These are phyloP conservation scores for Euura lappo DNA, from an alignment of 1,140 invertebrate species.

Conservation along the genomic window DNA sequence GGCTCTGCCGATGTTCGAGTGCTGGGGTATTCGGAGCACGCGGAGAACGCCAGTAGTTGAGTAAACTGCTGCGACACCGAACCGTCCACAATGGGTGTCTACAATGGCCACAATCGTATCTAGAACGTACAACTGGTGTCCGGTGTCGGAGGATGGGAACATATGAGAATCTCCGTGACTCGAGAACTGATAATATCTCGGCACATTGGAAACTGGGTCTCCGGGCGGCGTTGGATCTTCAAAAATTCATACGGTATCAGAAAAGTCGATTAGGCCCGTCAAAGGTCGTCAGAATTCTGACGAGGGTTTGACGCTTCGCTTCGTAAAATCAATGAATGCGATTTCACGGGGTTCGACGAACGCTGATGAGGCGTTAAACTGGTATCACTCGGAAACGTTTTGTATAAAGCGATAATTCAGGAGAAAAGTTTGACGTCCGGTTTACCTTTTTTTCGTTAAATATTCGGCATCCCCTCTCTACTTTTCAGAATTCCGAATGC, in stretches of 20 bases:
- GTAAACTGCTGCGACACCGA: not conserved
- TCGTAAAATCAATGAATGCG: too few species aligned
- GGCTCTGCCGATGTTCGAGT: too few species aligned
- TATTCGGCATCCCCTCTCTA: not conserved
- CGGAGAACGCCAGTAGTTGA: not conserved
- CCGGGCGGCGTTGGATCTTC: too few species aligned
- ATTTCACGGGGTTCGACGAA: too few species aligned
- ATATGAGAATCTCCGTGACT: constrained; percentile 1
- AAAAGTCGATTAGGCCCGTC: too few species aligned
- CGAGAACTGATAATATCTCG: not conserved
- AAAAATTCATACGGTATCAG: too few species aligned
- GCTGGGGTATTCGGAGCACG: not conserved
- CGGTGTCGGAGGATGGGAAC: not conserved
- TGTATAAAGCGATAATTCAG: not conserved
- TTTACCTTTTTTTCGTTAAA: too few species aligned
- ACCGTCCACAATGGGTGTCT: not conserved
- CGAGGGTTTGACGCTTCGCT: too few species aligned
- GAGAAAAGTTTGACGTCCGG: not conserved
- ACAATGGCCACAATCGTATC: constrained; percentile 4
- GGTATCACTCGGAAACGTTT: too few species aligned
- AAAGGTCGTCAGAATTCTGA: too few species aligned
- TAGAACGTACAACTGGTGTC: not conserved
- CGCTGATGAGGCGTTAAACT: too few species aligned
- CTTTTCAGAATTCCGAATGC: not conserved
- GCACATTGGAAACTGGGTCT: not conserved